Conservation (phyloP, 2,113 vertebrate genomes). For the Tapirus terrestris region DNA sequence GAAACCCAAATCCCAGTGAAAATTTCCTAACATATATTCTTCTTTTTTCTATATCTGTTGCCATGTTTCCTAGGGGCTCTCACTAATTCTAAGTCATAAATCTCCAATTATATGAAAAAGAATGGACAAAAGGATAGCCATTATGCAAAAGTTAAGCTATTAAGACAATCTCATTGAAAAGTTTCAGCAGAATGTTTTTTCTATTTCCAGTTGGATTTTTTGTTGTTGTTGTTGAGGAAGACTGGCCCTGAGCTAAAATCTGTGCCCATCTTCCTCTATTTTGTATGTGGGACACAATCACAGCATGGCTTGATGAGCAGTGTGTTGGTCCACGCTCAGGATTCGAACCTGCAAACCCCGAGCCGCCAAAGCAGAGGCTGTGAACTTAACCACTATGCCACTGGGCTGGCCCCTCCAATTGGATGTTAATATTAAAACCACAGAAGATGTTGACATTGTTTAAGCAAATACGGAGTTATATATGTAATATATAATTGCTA, state of each 20-base stretch:
- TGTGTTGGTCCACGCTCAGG: too few species aligned
- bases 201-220: not conserved
- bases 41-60: not conserved
- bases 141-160: not conserved
- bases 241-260: too few species aligned
- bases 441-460: not conserved
- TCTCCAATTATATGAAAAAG: not conserved
- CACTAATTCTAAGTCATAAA: not conserved
- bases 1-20: not conserved
- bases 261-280: too few species aligned
- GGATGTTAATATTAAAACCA: not conserved
- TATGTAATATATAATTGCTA: not conserved
- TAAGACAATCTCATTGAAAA: not conserved
- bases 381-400: too few species aligned
- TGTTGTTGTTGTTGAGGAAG: too few species aligned
- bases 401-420: not conserved
- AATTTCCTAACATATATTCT: not conserved
- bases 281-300: too few species aligned
- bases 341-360: too few species aligned
- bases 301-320: too few species aligned
- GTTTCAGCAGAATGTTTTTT: not conserved
- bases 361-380: too few species aligned
- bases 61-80: not conserved
- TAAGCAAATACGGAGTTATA: not conserved
- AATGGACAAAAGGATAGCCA: not conserved